Conservation (phyloP, 1,140 invertebrate genomes). For the Pissodes strobi region DNA sequence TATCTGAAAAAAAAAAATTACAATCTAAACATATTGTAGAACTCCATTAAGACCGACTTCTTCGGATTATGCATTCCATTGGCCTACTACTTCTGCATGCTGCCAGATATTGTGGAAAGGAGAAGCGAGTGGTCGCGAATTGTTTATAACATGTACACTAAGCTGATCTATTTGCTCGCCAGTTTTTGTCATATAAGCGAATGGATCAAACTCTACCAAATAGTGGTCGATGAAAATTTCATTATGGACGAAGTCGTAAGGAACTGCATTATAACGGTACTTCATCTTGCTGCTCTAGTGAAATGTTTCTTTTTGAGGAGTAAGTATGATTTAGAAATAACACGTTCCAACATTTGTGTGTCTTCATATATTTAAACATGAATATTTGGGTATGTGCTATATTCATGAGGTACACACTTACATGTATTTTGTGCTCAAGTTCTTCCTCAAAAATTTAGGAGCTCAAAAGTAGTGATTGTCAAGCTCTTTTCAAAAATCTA, state of each 20-base stretch:
- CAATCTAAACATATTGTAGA: too few relatives aligned
- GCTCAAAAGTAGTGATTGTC: too few relatives aligned
- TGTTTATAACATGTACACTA: background rate
- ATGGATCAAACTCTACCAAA: background rate
- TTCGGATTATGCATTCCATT: constrained; percentile 6
- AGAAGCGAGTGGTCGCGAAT: background rate
- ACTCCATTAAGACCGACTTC: constrained; percentile 3
- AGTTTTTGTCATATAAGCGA: background rate
- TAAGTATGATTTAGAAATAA: too few relatives aligned
- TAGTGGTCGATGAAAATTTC: background rate
- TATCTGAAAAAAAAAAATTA: too few relatives aligned
- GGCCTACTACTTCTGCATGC: constrained; percentile 5
- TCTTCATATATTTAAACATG: too few relatives aligned
- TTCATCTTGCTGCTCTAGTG: background rate
- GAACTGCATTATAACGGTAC: background rate
- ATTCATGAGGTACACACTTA: too few relatives aligned
- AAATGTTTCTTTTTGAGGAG: background rate
- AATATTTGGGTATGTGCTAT: too few relatives aligned
- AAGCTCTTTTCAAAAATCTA: too few relatives aligned
- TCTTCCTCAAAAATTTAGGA: too few relatives aligned
- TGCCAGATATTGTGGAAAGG: background rate
- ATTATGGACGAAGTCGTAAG: background rate
- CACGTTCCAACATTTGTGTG: too few relatives aligned
- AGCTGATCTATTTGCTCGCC: background rate
- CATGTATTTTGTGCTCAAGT: too few relatives aligned